Conservation (phyloP, 2,797 vertebrate genomes). For the Oreochromis grahami region DNA sequence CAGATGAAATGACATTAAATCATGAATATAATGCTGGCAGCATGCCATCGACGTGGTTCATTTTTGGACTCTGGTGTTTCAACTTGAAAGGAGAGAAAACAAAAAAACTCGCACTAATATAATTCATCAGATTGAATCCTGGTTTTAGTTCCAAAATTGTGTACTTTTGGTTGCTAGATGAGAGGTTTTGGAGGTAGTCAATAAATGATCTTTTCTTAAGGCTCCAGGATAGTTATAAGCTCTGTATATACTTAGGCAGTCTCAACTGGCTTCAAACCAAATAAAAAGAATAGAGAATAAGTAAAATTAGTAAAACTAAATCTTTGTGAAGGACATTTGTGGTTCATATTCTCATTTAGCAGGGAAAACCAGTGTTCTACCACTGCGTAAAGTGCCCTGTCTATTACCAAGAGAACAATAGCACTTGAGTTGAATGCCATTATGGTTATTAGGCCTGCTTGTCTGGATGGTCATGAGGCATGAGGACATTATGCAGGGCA, state of each 20-base stretch:
- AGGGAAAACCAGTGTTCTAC: constrained; percentile 16
- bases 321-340: constrained; percentile 28
- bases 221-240: neutral
- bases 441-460: constrained; percentile 60
- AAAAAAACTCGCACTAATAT: neutral
- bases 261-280: constrained; percentile 10
- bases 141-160: neutral
- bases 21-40: neutral
- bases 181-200: neutral
- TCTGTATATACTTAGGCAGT: neutral
- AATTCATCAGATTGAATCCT: neutral
- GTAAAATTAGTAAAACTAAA: neutral
- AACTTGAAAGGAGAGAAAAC: neutral
- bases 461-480: constrained; percentile 59
- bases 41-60: neutral
- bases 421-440: constrained; percentile 67
- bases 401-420: constrained; percentile 66
- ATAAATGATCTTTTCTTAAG: neutral
- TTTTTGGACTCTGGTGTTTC: neutral
- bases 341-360: constrained; percentile 32
- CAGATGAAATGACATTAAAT: neutral
- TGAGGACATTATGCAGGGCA: constrained; percentile 52
- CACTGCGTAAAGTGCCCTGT: constrained; percentile 31
- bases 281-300: constrained; percentile 17
- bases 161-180: neutral